Percentiles rank a stretch among this genome's conserved stretches.
phyloP scores from a whole-genome alignment of 2,797 vertebrate genomes.

The Micrastur ruficollis region DNA sequence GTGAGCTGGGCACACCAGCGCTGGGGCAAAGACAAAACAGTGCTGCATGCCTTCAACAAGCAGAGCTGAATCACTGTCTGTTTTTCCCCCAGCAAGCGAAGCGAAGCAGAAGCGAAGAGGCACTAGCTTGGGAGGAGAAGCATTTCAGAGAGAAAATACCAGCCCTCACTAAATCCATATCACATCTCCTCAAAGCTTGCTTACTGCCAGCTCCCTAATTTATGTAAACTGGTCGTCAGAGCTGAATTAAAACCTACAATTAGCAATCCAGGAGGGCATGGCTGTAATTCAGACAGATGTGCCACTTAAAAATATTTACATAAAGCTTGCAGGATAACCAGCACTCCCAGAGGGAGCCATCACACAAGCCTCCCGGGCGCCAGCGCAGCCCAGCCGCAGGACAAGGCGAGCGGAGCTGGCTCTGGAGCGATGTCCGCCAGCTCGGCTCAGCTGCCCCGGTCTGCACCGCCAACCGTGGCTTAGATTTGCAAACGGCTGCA shows the following conservation, averaged over 20 bases:
- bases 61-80: not conserved
- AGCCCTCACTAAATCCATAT: not conserved
- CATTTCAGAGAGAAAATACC: not conserved
- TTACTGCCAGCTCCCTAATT: slow-evolving; percentile 66
- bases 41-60: not conserved
- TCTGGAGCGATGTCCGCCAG: not conserved
- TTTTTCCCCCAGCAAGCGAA: not conserved
- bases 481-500: not conserved
- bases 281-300: slow-evolving; percentile 74
- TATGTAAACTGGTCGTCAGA: slow-evolving; percentile 72
- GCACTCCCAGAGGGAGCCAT: slow-evolving; percentile 47
- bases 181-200: slow-evolving; percentile 27
- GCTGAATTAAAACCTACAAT: slow-evolving; percentile 75
- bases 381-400: not conserved
- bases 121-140: not conserved
- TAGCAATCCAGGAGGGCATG: slow-evolving; percentile 72
- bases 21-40: fast-evolving
- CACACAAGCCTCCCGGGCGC: not conserved
- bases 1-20: not conserved
- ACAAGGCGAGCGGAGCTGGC: fast-evolving
- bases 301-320: slow-evolving; percentile 70
- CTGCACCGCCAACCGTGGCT: not conserved
- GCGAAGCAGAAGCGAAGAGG: not conserved
- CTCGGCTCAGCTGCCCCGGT: not conserved
- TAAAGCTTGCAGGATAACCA: slow-evolving; percentile 65